Evolutionary conservation across 2,888 invertebrate genomes (phyloP), one percentile per base, ranked within the genome.

Genomic region (Incurvaria masculella): DNA sequence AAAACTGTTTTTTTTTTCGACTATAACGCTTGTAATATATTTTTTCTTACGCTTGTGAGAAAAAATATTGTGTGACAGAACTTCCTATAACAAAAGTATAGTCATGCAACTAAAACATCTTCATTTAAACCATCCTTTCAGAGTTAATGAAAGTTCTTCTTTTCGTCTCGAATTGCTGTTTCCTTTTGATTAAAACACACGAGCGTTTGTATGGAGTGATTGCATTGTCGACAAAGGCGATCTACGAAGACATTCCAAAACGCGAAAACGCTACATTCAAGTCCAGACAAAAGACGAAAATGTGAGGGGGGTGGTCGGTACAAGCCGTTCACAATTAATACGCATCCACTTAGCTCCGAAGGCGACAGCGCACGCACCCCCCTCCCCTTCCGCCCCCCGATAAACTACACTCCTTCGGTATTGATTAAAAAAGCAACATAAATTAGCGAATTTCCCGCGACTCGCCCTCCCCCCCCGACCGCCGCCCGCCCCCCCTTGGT

Each of bases 391-490:
- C 33, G 43, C 26, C 17, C n/a, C 27, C 43, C 42, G 42, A 43
- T 47, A 47, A 41, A 47, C 42, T 47, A 47, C 47, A 33, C 42
- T 23, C 26, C 39, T 57, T 61, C 62, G 60, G 72, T 78, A 78
- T 78, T 78, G 78, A 78, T 78, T 78, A 78, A 78, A 78, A 78
- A 78, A 76, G 73, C 73, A 73, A 78, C 78, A 78, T 78, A 78
- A 78, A 78, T 78, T 78, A 78, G 75, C 75, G 73, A 74, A 74
- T 75, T 72, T 71, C 66, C 65, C 63, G 68, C 66, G 68, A 57
- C 62, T 54, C 56, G 20, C 18, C 57, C 58, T 40, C 59, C 61
- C 64, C n/a, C n/a, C n/a, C n/a, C n/a, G 19, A 20, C 8, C 3
- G 16, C 3, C 41, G 39, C 19, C 19, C 19, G 41, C 41, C 4